Base-by-base conservation (phyloP, 2,113 vertebrate genomes). In the Edolisoma coerulescens region DNA sequence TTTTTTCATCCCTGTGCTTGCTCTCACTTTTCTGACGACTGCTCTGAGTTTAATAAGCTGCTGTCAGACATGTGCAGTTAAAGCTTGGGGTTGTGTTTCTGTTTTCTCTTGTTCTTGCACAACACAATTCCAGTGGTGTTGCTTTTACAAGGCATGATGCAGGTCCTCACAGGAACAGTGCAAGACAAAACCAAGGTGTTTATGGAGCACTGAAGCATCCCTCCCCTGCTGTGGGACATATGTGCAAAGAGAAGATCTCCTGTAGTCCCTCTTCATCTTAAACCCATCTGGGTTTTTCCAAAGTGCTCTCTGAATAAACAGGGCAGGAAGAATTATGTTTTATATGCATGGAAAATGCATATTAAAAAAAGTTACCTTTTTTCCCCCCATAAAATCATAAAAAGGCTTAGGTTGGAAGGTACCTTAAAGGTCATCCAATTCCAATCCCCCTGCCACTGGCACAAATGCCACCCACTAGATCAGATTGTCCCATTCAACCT, bases 41-140 rank as follows among this genome's bases (percentile, higher is more conserved):
- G 73, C 73, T 81, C 79, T 2, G 33, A 67, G 49, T 89, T 94
- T 96, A 94, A 96, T 81, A 96, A 93, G 90, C 87, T 82, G 83
- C 92, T 95, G 88, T 96, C 96, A 96, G 88, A 87, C 23, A 63
- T 39, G 76, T 84, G 89, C 53, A 33, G 92, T 60, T 90, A 89
- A 65, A 95, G 68, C 73, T 89, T 8, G 2, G 68, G 84, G 73
- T 92, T 91, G 86, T 37, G 18, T 75, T 95, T 84, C 74, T 64
- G 85, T 86, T 92, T 94, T 76, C 41, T 50, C 88, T 96, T 90
- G 70, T 87, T 91, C 69, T 71, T 74, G 57, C 41, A 49, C 80
- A 65, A 56, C 53, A 47, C 24, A 68, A 57, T 73, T 81, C 63
- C 68, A 44, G 75, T 11, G 7, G 70, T 86, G 79, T 74, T 6